These are phyloP conservation scores for Anhinga rufa DNA, from an alignment of 2,113 vertebrate species.

Conservation along the genomic window DNA sequence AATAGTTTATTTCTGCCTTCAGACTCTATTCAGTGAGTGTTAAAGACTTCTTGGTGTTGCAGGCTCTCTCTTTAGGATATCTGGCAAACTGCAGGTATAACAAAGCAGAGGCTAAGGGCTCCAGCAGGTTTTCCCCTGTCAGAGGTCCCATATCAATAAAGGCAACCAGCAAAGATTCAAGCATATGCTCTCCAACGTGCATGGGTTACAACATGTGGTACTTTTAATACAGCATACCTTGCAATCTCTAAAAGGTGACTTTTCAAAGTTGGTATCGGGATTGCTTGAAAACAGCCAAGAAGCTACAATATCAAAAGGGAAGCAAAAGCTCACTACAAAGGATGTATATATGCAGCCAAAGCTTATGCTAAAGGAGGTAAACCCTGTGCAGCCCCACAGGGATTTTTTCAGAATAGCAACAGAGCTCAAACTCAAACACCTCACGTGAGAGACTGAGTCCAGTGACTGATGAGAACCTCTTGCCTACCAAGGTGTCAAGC, in stretches of 20 bases:
- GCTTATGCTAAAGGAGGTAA: background rate
- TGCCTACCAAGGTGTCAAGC: background rate
- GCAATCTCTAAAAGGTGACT: background rate
- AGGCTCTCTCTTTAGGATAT: background rate
- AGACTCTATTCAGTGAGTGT: background rate
- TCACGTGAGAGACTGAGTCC: background rate
- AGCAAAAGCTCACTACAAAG: background rate
- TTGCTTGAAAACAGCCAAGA: background rate
- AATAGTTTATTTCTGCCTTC: background rate
- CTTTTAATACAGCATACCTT: background rate
- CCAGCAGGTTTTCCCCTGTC: background rate
- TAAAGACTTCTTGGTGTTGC: background rate
- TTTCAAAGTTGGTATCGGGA: background rate
- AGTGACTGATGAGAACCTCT: background rate
- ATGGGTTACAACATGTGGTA: background rate
- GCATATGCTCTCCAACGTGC: background rate
- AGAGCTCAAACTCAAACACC: background rate
- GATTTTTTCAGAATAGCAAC: background rate
- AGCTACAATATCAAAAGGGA: background rate
- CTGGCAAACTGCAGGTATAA: background rate
- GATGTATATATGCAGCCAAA: background rate
- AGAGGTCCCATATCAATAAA: background rate
- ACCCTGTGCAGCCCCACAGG: background rate
- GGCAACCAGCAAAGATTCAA: background rate
- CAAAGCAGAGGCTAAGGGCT: background rate